Evolutionary conservation across 2,797 vertebrate genomes (phyloP).

Genomic region (Numenius phaeopus): DNA sequence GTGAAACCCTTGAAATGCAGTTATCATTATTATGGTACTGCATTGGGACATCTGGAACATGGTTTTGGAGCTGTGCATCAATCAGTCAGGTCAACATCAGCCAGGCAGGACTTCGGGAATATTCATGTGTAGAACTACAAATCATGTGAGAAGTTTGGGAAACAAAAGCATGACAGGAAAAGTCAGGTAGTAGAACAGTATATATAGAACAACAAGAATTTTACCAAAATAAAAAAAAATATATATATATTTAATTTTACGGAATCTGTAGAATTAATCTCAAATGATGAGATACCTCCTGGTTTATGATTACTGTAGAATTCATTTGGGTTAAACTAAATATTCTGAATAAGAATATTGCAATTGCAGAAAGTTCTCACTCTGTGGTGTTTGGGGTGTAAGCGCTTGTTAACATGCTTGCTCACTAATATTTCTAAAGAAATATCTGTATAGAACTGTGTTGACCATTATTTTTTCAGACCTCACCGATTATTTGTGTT

Average conservation of each 20-base stretch:
- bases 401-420: not conserved
- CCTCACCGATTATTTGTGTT: not conserved
- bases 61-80: not conserved
- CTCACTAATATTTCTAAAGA: not conserved
- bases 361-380: not conserved
- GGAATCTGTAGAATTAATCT: not conserved
- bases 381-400: not conserved
- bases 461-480: not conserved
- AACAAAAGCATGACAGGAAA: not conserved
- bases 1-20: not conserved
- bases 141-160: not conserved
- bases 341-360: not conserved
- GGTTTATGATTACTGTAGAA: not conserved
- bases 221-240: not conserved
- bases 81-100: not conserved
- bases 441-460: not conserved
- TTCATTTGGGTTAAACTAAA: not conserved
- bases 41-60: not conserved
- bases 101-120: not conserved
- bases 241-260: not conserved
- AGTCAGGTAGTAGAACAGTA: not conserved
- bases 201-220: not conserved
- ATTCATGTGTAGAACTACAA: not conserved
- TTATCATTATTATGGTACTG: not conserved
- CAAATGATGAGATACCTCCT: not conserved